Percentiles rank a stretch among this genome's conserved stretches.
Evolutionary conservation across 2,888 invertebrate genomes (phyloP).

Genomic region (Leucophora obtusa): DNA sequence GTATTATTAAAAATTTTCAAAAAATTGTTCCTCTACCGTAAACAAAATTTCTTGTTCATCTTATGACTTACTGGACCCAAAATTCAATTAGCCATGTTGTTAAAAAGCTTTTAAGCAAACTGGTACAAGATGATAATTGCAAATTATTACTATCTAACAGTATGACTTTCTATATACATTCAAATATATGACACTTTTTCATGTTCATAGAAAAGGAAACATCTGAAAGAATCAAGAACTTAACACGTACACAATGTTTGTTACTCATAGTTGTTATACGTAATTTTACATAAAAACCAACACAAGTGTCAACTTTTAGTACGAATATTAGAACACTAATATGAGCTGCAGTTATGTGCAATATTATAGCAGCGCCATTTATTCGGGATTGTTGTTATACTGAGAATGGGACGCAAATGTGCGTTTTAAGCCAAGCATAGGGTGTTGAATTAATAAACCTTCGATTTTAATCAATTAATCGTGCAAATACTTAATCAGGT

Average conservation of each 20-base stretch:
- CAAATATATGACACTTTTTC: not conserved
- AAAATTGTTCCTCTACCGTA: not conserved
- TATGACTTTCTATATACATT: not conserved
- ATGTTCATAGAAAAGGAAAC: not conserved
- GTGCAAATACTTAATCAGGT: too few relatives aligned
- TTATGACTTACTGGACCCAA: constrained; percentile 58
- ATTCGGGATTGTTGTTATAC: too few relatives aligned
- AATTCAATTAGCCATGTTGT: constrained; percentile 68
- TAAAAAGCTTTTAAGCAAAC: constrained; percentile 68
- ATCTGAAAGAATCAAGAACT: not conserved
- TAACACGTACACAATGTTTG: not conserved
- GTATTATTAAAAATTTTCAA: not conserved
- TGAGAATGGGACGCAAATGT: too few relatives aligned
- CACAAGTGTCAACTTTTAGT: not conserved
- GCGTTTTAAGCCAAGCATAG: too few relatives aligned
- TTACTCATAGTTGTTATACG: not conserved
- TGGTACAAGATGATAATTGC: constrained; percentile 64
- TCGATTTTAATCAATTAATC: too few relatives aligned
- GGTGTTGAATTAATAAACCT: too few relatives aligned
- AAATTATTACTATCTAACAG: constrained; percentile 62
- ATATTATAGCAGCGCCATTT: not conserved
- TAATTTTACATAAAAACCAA: constrained; percentile 4
- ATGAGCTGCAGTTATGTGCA: not conserved
- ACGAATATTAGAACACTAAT: not conserved
- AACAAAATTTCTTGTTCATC: constrained; percentile 20